A percentile compares a stretch with the other conserved stretches of the same genome.
Evolutionary conservation across 2,113 vertebrate genomes (phyloP).

Genomic region (Lepus europaeus): DNA sequence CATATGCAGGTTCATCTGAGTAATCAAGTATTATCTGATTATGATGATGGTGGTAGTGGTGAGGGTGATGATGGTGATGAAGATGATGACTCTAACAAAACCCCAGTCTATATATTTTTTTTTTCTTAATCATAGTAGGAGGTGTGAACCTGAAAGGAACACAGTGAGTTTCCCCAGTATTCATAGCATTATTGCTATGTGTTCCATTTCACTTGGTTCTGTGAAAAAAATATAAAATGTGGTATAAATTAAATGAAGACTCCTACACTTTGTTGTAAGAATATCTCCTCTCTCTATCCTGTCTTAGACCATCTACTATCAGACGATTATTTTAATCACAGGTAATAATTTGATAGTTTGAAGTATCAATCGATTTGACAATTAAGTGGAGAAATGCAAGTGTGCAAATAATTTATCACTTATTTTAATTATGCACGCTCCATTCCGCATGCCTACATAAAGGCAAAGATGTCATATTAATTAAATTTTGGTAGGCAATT

Average conservation of each 20-base stretch:
- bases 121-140: slow-evolving; percentile 77
- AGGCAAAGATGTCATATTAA: slow-evolving; percentile 53
- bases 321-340: slow-evolving; percentile 55
- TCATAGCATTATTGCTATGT: slow-evolving; percentile 73
- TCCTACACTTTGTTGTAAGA: slow-evolving; percentile 49
- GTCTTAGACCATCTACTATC: slow-evolving; percentile 44
- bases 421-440: slow-evolving; percentile 57
- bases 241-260: slow-evolving; percentile 72
- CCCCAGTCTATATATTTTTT: slow-evolving; percentile 62
- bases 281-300: slow-evolving; percentile 40
- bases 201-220: slow-evolving; percentile 76
- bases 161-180: slow-evolving; percentile 76
- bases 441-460: slow-evolving; percentile 34
- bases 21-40: slow-evolving; percentile 78
- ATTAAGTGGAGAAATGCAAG: slow-evolving; percentile 62
- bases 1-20: slow-evolving; percentile 74
- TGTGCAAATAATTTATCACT: slow-evolving; percentile 65
- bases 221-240: slow-evolving; percentile 77
- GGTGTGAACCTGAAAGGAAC: slow-evolving; percentile 75
- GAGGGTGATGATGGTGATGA: slow-evolving; percentile 48
- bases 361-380: slow-evolving; percentile 64
- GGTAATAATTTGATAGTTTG: slow-evolving; percentile 59
- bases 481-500: slow-evolving; percentile 57
- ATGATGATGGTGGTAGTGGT: slow-evolving; percentile 68
- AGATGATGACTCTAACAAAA: slow-evolving; percentile 74